These are phyloP conservation scores for Tridacna crocea DNA, from an alignment of 2,888 invertebrate genomes.

Conservation along the genomic window DNA sequence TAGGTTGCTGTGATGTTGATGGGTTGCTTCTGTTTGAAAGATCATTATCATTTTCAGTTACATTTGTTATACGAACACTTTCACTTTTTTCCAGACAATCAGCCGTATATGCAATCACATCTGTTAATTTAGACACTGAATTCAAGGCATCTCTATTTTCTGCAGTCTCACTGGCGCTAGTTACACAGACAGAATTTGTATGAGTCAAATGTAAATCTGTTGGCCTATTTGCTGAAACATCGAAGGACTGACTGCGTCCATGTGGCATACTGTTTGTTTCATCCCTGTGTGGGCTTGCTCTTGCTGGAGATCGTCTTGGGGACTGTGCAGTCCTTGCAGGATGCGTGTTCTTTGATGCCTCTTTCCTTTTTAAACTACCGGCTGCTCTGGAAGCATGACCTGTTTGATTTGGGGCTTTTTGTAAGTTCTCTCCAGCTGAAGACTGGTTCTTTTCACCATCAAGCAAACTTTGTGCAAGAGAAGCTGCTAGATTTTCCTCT, in stretches of 20 bases:
- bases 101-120: conserved; percentile 62
- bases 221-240: conserved; percentile 40
- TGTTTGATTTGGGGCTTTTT: conserved; percentile 16
- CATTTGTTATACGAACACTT: conserved; percentile 6
- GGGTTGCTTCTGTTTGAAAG: background rate
- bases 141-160: background rate
- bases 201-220: conserved; percentile 35
- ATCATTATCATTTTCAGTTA: background rate
- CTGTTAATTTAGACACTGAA: conserved; percentile 50
- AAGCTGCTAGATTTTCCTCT: conserved; percentile 62
- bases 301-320: conserved; percentile 22
- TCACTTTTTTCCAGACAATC: conserved; percentile 59
- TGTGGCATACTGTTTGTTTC: background rate
- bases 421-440: background rate
- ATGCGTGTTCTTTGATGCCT: background rate
- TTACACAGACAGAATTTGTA: background rate
- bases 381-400: background rate
- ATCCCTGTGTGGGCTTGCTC: conserved; percentile 9
- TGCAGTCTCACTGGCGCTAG: background rate
- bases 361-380: conserved; percentile 43
- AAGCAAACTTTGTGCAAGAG: conserved; percentile 62
- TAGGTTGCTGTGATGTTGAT: background rate
- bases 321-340: conserved; percentile 19
- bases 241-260: conserved; percentile 33
- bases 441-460: conserved; percentile 42